phyloP scores from a whole-genome alignment of 1,140 invertebrate species.

The Drepana arcuata region DNA sequence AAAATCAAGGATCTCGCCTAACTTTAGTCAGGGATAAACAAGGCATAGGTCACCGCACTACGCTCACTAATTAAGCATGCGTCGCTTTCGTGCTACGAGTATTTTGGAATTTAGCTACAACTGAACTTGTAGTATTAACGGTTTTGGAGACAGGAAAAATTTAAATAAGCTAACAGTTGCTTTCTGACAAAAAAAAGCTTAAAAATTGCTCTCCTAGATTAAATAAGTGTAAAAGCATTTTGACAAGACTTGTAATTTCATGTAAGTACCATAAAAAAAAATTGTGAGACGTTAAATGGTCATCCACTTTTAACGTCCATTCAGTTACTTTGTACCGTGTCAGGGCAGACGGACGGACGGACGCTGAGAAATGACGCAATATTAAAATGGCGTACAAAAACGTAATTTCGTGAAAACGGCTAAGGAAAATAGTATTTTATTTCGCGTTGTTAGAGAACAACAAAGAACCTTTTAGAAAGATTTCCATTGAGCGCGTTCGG shows the following conservation, averaged over 20 bases:
- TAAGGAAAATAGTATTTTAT: conserved; percentile 24
- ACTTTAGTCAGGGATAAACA: conserved; percentile 35
- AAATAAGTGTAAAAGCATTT: no score
- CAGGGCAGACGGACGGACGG: conserved; percentile 1
- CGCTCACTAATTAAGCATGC: conserved; percentile 20
- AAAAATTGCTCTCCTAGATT: no score
- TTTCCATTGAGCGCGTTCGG: conserved; percentile 24
- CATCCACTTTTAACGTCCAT: conserved; percentile 12
- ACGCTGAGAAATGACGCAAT: conserved; percentile 13
- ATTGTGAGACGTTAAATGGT: no score
- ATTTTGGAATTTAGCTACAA: no score
- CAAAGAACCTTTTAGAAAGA: conserved; percentile 24
- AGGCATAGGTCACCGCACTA: conserved; percentile 22
- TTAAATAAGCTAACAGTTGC: no score
- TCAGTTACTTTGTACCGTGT: conserved; percentile 6
- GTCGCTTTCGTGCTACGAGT: conserved; percentile 17
- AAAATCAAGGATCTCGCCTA: conserved; percentile 52
- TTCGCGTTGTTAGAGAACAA: conserved; percentile 22
- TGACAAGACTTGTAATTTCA: no score
- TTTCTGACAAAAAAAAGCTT: no score
- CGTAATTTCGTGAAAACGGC: conserved; percentile 21
- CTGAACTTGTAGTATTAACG: no score
- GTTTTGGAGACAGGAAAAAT: no score
- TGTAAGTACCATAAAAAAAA: no score
- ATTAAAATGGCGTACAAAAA: conserved; percentile 20